Evolutionary conservation across 2,113 vertebrate species (phyloP), one percentile per base, ranked within the genome.

Genomic region (Marmota flaviventris): DNA sequence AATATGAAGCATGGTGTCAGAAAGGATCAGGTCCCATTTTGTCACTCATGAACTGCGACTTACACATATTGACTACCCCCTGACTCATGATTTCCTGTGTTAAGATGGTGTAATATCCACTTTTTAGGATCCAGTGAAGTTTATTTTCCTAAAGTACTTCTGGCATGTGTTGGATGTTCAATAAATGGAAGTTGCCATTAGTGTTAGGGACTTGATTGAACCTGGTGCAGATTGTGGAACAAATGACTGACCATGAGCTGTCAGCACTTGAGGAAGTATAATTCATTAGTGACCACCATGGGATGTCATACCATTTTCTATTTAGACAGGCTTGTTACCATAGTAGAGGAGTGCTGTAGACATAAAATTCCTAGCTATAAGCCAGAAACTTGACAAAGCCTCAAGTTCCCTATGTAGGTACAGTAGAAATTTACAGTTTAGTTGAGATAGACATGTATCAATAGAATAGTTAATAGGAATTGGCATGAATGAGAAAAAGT

Each of bases 81-180:
- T 37, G 39, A 95, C 61, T 61, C 39, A 34, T 67, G 65, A n/a
- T 73, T 79, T 94, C 63, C 24, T 65, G 79, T 85, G 53, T 93
- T 78, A 76, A 53, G 65, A 85, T 63, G 17, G 18, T 22, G n/a
- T 84, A 39, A 13, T 56, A 81, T 10, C 72, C 24, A 20, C 24
- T 42, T 87, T 9, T 72, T 87, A 89, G 53, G 29, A 53, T 53
- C 53, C 39, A 34, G 67, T 65, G 67, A 75, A 84, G 56, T 84
- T 70, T 25, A 51, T 51, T 81, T 91, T 77, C 53, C 51, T 70
- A 0, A 61, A 58, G 42, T 65, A 61, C 42, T 81, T 92, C 69
- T 75, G 25, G 51, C 61, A 85, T 4, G 0, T 78, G 25, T 25
- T 85, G 20, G 7, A 22, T 67, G 51, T 73, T 84, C 27, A 90